Percentiles rank a stretch among this genome's conserved stretches.
Conservation (phyloP, 1,140 invertebrate species). For the Drosophila tropicalis region DNA sequence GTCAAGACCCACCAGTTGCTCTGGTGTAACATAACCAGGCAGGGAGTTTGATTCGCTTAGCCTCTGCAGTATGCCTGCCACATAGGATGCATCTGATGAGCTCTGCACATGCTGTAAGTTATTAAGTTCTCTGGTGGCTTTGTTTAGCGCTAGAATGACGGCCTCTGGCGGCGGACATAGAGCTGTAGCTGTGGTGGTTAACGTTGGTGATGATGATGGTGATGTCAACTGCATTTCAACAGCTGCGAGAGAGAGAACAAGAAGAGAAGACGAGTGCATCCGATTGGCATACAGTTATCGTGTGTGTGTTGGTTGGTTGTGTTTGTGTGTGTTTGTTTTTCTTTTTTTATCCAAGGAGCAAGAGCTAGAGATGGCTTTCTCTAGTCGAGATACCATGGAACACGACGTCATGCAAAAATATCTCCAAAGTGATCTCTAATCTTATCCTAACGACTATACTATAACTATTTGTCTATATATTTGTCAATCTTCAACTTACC, state of each 20-base stretch:
- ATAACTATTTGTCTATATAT: constrained; percentile 25
- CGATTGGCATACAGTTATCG: constrained; percentile 81
- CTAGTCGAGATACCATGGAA: constrained; percentile 43
- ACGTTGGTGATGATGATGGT: neutral
- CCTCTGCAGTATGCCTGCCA: constrained; percentile 39
- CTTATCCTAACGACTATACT: constrained; percentile 32
- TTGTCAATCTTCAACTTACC: constrained; percentile 60
- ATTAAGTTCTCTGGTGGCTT: constrained; percentile 45
- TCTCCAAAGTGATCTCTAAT: constrained; percentile 43
- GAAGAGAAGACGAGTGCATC: constrained; percentile 78
- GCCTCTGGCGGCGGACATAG: constrained; percentile 27
- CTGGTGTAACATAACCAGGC: constrained; percentile 86
- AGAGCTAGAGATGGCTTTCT: constrained; percentile 52
- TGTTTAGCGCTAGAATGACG: constrained; percentile 33
- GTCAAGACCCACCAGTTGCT: constrained; percentile 85
- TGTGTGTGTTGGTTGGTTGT: constrained; percentile 23
- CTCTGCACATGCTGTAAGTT: constrained; percentile 42
- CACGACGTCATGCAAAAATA: constrained; percentile 54
- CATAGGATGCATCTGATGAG: constrained; percentile 39
- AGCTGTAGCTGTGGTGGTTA: constrained; percentile 10
- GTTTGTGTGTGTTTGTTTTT: constrained; percentile 36
- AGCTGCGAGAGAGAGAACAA: constrained; percentile 71
- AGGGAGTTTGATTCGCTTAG: constrained; percentile 66
- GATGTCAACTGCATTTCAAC: constrained; percentile 44
- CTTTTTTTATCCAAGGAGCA: constrained; percentile 25